Base-by-base conservation (phyloP, 2,113 vertebrate genomes). In the Varanus salvator region DNA sequence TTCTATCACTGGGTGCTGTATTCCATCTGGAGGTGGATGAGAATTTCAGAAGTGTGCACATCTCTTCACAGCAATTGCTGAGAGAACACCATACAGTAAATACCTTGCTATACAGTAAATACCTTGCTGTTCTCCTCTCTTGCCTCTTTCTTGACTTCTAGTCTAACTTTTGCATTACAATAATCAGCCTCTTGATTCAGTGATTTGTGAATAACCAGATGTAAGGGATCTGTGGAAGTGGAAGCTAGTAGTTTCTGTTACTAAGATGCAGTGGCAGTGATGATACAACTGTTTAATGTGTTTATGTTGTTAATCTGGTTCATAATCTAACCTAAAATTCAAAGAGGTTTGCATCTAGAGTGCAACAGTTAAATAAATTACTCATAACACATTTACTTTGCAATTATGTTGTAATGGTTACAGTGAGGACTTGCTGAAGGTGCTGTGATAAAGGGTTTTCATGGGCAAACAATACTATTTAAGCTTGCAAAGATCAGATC, bases 401-500 rank as follows among this genome's bases (percentile, higher is more conserved):
- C 77, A 86, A 74, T 52, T 87, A 71, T 52, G 7, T 71, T 64
- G 21, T 71, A 84, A 34, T 91, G 31, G 80, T 72, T 34, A 72
- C n/a, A 60, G 21, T 60, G 66, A 78, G 71, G 71, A 3, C 66
- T 84, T 87, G 74, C 29, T 48, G 14, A 85, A 88, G 64, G 50
- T 23, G 17, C 17, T 29, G 34, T 44, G n/a, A 57, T 74, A 14
- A 84, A 84, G 68, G 17, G 12, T 85, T 89, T 83, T 76, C 27
- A 52, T 48, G 29, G 34, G 57, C 25, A 38, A 87, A 57, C 44
- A 85, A 52, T 93, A 86, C 75, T 2, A 25, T 14, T 90, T 34
- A 75, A 92, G 81, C 75, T 75, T 44, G 54, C 85, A 76, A 92
- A 52, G 88, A 25, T 60, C 74, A 38, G 60, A 31, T 69, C 77